Evolutionary conservation across 1,140 invertebrate species (phyloP).

Genomic region (Penaeus japonicus): DNA sequence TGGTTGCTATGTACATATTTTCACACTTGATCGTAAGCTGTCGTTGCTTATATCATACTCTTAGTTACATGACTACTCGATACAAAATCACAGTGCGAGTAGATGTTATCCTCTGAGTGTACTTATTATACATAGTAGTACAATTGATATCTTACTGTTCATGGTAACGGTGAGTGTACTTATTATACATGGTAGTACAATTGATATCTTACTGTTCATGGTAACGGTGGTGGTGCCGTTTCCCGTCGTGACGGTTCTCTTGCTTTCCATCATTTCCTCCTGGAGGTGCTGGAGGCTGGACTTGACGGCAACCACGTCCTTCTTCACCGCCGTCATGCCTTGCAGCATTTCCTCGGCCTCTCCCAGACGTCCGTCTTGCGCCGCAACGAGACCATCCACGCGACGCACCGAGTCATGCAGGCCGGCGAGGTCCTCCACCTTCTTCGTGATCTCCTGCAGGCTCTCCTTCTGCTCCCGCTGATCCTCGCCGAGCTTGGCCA

Average conservation of each 20-base stretch:
- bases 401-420: not conserved
- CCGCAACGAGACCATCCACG: not conserved
- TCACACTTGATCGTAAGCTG: no score
- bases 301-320: conserved; percentile 7
- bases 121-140: not conserved
- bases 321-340: not conserved
- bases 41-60: no score
- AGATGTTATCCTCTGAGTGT: not conserved
- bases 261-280: not conserved
- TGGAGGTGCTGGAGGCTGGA: not conserved
- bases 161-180: not conserved
- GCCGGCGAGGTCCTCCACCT: not conserved
- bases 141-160: not conserved
- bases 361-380: not conserved
- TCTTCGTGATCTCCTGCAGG: not conserved
- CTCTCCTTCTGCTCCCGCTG: not conserved
- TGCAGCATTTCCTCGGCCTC: not conserved
- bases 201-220: not conserved
- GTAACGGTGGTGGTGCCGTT: not conserved
- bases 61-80: no score
- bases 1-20: no score
- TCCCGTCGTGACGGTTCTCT: no score
- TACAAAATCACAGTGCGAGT: not conserved
- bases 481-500: not conserved
- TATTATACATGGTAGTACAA: not conserved